Evolutionary conservation across 2,888 invertebrate genomes (phyloP).

Genomic region (Apodemia hepburni): DNA sequence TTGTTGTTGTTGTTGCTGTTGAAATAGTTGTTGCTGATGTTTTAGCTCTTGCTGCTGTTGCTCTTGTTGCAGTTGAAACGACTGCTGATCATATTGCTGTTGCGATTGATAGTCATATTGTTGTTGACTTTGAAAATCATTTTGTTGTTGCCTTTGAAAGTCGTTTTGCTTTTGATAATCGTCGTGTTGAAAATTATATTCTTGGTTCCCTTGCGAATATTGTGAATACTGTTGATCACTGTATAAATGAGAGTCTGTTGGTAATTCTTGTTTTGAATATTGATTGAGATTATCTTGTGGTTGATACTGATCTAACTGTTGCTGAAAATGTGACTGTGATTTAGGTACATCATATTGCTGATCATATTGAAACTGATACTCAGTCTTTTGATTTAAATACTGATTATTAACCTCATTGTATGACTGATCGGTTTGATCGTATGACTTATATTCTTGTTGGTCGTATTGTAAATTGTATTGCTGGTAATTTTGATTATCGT

Average conservation of each 20-base stretch:
- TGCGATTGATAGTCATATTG: slow-evolving; percentile 27
- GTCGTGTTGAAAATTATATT: slow-evolving; percentile 34
- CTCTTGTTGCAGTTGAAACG: slow-evolving; percentile 37
- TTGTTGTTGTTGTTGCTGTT: slow-evolving; percentile 42
- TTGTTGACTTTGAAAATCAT: slow-evolving; percentile 40
- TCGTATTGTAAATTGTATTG: slow-evolving; percentile 42
- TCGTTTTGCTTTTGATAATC: slow-evolving; percentile 28
- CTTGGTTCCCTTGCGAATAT: slow-evolving; percentile 35
- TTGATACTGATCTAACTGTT: slow-evolving; percentile 32
- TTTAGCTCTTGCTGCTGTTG: slow-evolving; percentile 41
- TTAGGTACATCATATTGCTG: slow-evolving; percentile 27
- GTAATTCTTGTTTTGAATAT: slow-evolving; percentile 29
- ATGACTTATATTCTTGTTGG: slow-evolving; percentile 37
- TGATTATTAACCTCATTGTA: slow-evolving; percentile 35
- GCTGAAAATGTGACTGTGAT: slow-evolving; percentile 25
- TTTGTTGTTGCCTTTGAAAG: slow-evolving; percentile 30
- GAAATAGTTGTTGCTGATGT: slow-evolving; percentile 37
- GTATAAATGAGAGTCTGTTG: slow-evolving; percentile 39
- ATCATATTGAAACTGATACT: slow-evolving; percentile 35
- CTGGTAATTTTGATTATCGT: slow-evolving; percentile 49
- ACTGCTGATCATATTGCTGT: slow-evolving; percentile 33
- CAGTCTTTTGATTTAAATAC: slow-evolving; percentile 37
- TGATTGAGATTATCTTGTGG: slow-evolving; percentile 28
- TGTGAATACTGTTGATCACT: slow-evolving; percentile 35
- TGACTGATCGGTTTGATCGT: slow-evolving; percentile 34